phyloP scores from a whole-genome alignment of 2,113 vertebrate genomes.

The Antidorcas marsupialis region DNA sequence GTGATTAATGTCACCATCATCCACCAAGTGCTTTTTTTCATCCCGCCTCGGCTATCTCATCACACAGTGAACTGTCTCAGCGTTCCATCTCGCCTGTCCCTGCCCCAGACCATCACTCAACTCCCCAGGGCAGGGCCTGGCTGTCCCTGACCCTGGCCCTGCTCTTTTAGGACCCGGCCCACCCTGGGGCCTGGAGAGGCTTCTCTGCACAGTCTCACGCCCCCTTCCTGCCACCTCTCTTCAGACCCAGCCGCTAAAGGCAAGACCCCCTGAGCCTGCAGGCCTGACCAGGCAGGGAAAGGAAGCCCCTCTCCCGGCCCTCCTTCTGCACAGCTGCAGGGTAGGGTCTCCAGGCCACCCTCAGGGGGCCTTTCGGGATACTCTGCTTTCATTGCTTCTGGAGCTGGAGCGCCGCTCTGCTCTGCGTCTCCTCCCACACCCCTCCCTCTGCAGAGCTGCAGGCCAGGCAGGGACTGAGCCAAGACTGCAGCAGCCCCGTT shows the following conservation, averaged over 20 bases:
- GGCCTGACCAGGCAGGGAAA: neutral
- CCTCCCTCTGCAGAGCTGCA: conserved; percentile 1
- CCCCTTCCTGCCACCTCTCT: neutral
- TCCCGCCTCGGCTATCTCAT: neutral
- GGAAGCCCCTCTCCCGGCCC: neutral
- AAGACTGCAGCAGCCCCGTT: neutral
- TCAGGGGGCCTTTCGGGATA: neutral
- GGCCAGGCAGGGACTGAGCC: neutral
- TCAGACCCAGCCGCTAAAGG: neutral
- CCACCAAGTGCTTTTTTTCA: neutral
- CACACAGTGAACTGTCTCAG: neutral
- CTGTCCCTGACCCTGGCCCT: neutral
- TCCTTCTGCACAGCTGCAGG: neutral
- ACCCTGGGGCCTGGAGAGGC: neutral
- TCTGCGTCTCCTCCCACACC: neutral
- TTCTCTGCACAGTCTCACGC: neutral
- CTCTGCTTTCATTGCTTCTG: neutral
- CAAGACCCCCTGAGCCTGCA: neutral
- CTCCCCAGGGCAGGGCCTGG: neutral
- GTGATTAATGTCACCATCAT: neutral
- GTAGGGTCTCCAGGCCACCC: neutral
- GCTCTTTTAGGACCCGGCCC: neutral
- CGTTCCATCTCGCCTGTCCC: neutral
- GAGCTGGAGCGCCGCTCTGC: neutral
- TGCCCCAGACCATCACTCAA: neutral